Evolutionary conservation across 2,797 vertebrate species (phyloP), one percentile per base, ranked within the genome.

Genomic region (Antrozous pallidus): DNA sequence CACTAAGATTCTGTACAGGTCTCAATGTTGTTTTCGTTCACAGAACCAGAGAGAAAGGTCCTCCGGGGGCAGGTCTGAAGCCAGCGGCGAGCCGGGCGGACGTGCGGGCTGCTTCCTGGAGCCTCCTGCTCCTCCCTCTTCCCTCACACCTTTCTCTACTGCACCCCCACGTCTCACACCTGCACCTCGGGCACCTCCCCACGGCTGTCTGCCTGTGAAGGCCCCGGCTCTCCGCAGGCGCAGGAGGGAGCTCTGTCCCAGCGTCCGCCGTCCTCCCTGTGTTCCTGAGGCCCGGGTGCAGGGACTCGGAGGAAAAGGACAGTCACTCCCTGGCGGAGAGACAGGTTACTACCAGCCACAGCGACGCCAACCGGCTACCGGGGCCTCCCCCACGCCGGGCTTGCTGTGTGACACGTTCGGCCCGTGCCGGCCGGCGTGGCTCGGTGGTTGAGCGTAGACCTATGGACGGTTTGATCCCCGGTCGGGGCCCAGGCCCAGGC

Each of bases 31-130:
- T n/a, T n/a, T n/a, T n/a, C n/a, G n/a, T n/a, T n/a, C n/a, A n/a
- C n/a, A n/a, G n/a, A n/a, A n/a, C n/a, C n/a, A n/a, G n/a, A n/a
- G 9, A 16, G 24, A 14, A 6, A 11, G 3, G 6, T 26, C 8
- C 6, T 5, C 18, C 1, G 2, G 5, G 11, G 20, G 4, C 28
- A 40, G 13, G 17, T 73, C 26, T 2, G 40, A 28, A 54, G 56
- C 45, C 9, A 12, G 31, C n/a, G n/a, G n/a, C n/a, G n/a, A n/a
- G n/a, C n/a, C n/a, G n/a, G n/a, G n/a, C n/a, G n/a, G n/a, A n/a
- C n/a, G n/a, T n/a, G n/a, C n/a, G n/a, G n/a, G 45, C 47, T 26
- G 5, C 4, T 10, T 42, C 47, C 20, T 18, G 45, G n/a, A n/a
- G n/a, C n/a, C n/a, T n/a, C n/a, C n/a, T n/a, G n/a, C n/a, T n/a